These are phyloP conservation scores for Lathronympha strigana DNA, from an alignment of 2,888 invertebrate species.

Conservation along the genomic window DNA sequence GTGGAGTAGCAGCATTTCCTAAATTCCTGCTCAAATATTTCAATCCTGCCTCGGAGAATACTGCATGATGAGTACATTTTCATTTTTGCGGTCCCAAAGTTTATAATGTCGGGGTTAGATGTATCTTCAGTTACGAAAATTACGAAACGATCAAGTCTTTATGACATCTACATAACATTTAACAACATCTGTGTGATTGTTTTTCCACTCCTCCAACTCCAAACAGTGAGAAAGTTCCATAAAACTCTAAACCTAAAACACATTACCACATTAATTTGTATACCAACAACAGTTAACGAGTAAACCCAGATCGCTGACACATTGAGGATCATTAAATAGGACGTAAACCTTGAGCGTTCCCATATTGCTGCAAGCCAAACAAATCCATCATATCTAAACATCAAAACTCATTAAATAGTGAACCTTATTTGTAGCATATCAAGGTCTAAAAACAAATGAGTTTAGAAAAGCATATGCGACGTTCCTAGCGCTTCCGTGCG, in stretches of 20 bases:
- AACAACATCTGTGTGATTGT: not conserved
- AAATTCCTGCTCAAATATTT: no score
- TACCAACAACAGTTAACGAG: conserved; percentile 20
- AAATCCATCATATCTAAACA: not conserved
- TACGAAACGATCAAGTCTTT: not conserved
- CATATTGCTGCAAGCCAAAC: conserved; percentile 14
- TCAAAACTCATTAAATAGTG: not conserved
- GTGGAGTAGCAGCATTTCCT: no score
- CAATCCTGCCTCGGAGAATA: no score
- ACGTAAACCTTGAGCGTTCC: conserved; percentile 30
- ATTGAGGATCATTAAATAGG: conserved; percentile 30
- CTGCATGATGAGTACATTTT: no score
- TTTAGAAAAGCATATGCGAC: not conserved
- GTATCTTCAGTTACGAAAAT: not conserved
- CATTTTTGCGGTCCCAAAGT: no score
- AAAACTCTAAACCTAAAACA: conserved; percentile 32
- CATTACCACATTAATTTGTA: conserved; percentile 30
- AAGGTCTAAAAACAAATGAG: not conserved
- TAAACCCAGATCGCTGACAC: conserved; percentile 34
- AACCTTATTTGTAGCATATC: not conserved
- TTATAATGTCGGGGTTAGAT: no score
- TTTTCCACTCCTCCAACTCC: not conserved
- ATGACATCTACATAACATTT: not conserved
- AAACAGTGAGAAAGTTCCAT: conserved; percentile 8
- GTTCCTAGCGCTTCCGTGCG: not conserved